Base-by-base conservation (phyloP, 2,113 vertebrate genomes). In the Silurus asotus region DNA sequence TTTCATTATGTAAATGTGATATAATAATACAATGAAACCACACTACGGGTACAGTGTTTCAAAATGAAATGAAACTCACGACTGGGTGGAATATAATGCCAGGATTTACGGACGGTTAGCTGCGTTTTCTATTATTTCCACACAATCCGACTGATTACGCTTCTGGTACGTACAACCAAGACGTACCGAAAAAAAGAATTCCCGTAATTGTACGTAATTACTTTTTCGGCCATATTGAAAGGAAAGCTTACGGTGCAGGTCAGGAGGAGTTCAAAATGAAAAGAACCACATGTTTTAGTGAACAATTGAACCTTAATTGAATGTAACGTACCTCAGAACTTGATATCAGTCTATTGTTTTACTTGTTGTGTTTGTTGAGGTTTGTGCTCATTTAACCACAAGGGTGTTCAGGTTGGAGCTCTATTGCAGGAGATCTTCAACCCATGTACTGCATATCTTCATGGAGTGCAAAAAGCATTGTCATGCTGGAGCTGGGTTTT, bases 1-100 rank as follows among this genome's bases (percentile, higher is more conserved):
- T 86, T 80, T 86, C 84, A 86, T 86, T 86, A 86, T 86, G 84
- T 67, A 86, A 86, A 81, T 81, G 76, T 72, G 49, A 51, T 70
- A 81, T 72, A 86, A 81, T 56, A 61, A 81, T 72, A 72, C 64
- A 65, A 72, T 51, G 59, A 86, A 86, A 55, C 72, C 49, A 28
- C 56, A 25, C 64, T n/a, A 67, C 49, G 62, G 53, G 76, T 19
- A 53, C 84, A 69, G 53, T 72, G 56, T 79, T 86, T 81, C 53
- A 86, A 59, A 86, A 86, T 81, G 77, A 81, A 86, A 81, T 58
- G 55, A 69, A 78, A 80, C 37, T 48, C 64, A 28, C 37, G 13
- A 67, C 65, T 59, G 28, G 55, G 20, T 53, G 28, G 51, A 81
- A 65, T 58, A 58, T 67, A 85, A 69, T 49, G 51, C 62, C 59